Base-by-base conservation (phyloP, 2,113 vertebrate species). In the Austrofundulus limnaeus region DNA sequence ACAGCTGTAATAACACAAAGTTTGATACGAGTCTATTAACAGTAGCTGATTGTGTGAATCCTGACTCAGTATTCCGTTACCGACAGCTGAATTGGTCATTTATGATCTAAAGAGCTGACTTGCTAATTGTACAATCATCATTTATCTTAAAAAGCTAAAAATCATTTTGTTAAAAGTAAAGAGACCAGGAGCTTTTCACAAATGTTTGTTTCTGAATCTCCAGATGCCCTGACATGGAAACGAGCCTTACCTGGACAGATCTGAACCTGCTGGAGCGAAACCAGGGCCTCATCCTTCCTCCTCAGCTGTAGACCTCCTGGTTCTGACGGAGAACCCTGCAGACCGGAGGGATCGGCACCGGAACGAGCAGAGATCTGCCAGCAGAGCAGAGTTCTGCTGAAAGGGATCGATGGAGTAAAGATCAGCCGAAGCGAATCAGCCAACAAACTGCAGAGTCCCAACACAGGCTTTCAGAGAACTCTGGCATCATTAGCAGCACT, bases 221-320 rank as follows among this genome's bases (percentile, higher is more conserved):
- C n/a, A n/a, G n/a, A n/a, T n/a, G n/a, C n/a, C n/a, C n/a, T n/a
- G n/a, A n/a, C n/a, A 10, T 5, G 25, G 46, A 16, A 47, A 13
- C 5, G 1, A 34, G 16, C 58, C 78, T 81, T 74, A 89, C 88
- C 82, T 88, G 88, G 38, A 82, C 77, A 17, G 84, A 88, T 68
- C 83, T 78, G 83, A 76, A 85, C 75, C 84, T 77, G 75, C 53
- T 84, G 60, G 88, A 78, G 1, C 86, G 77, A 61, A 88, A 31
- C 88, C 86, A 89, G 46, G 86, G 84, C 81, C 86, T 87, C 88
- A 89, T 89, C 56, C 41, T 88, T 61, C 65, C 50, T 28, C 15
- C 11, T 1, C 7, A 25, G 57, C 12, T n/a, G 50, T 49, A 25
- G 2, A 51, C 34, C 69, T 67, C 62, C 66, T 45, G 46, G 24